Conservation (phyloP, 2,888 invertebrate genomes). For the Limnephilus rhombicus region DNA sequence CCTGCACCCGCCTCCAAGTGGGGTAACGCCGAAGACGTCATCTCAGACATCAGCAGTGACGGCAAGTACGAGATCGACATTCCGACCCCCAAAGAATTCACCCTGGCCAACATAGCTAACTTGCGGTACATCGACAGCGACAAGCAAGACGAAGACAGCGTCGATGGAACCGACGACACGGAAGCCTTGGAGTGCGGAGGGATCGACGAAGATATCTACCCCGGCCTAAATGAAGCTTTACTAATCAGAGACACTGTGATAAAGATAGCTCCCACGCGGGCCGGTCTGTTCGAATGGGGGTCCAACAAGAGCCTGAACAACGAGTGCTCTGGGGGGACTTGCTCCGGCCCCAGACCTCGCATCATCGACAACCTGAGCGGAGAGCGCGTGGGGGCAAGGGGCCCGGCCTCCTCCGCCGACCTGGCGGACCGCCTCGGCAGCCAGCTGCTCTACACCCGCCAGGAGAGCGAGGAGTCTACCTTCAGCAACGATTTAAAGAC, state of each 20-base stretch:
- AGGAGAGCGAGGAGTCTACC: slow-evolving; percentile 71
- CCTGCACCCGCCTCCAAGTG: slow-evolving; percentile 50
- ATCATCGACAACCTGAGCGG: slow-evolving; percentile 76
- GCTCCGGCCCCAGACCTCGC: slow-evolving; percentile 75
- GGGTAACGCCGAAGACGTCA: slow-evolving; percentile 57
- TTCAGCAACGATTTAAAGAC: slow-evolving; percentile 69
- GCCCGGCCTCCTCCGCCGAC: slow-evolving; percentile 72
- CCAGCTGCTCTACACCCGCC: slow-evolving; percentile 75
- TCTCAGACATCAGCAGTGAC: slow-evolving; percentile 65
- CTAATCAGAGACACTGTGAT: slow-evolving; percentile 69
- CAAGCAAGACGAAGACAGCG: slow-evolving; percentile 58
- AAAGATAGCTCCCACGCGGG: slow-evolving; percentile 71
- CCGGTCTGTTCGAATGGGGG: slow-evolving; percentile 68
- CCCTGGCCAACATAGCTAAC: slow-evolving; percentile 57
- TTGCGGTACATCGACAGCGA: slow-evolving; percentile 66
- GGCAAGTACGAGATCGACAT: slow-evolving; percentile 66
- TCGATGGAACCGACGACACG: slow-evolving; percentile 39
- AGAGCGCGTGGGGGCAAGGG: slow-evolving; percentile 69
- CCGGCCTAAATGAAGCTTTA: slow-evolving; percentile 65
- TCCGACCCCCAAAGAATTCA: slow-evolving; percentile 62
- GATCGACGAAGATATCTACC: slow-evolving; percentile 52
- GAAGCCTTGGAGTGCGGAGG: background rate
- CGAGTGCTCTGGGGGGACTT: slow-evolving; percentile 76
- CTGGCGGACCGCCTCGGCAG: slow-evolving; percentile 74
- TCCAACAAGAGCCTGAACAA: slow-evolving; percentile 73